Evolutionary conservation across 2,888 invertebrate species (phyloP), one percentile per base, ranked within the genome.

Genomic region (Zelleria hepariella): DNA sequence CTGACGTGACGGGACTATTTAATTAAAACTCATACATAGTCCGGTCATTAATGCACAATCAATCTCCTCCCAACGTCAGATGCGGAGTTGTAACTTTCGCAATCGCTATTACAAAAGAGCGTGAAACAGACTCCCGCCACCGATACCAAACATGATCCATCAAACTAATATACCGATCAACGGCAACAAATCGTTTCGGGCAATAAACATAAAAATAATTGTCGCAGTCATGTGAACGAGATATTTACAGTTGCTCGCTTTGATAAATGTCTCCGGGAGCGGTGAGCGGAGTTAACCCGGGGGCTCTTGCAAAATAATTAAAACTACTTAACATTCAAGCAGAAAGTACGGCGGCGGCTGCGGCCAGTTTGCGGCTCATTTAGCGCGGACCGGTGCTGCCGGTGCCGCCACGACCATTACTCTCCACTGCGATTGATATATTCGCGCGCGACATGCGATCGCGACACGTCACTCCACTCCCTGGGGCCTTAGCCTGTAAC

Each of bases 301-400:
- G 68, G 81, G 83, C 80, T 72, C 71, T 75, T 74, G 80, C 78
- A 74, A 83, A 83, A 85, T 87, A 85, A 86, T 87, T 86, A 85
- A 87, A 86, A 84, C 84, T 86, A 86, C 81, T 87, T 87, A 83
- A 85, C 77, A 86, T 86, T 86, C 84, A 83, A 80, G 74, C 81
- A 75, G 82, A 80, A 80, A 80, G 78, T 79, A 73, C 75, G 68
- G 66, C 32, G 32, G 66, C 65, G 66, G 70, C 78, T 71, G 83
- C 75, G 79, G 80, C 80, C 74, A 73, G 81, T 77, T 74, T 73
- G 77, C 74, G 72, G 78, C 77, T 83, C 65, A 66, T 68, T 68
- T 67, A 65, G 62, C 52, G 54, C 15, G 23, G 58, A 60, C 65
- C 62, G 65, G 61, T 57, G 60, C 57, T 15, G 53, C 24, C 23